Evolutionary conservation across 2,113 vertebrate genomes (phyloP).

Genomic region (Tapirus terrestris): DNA sequence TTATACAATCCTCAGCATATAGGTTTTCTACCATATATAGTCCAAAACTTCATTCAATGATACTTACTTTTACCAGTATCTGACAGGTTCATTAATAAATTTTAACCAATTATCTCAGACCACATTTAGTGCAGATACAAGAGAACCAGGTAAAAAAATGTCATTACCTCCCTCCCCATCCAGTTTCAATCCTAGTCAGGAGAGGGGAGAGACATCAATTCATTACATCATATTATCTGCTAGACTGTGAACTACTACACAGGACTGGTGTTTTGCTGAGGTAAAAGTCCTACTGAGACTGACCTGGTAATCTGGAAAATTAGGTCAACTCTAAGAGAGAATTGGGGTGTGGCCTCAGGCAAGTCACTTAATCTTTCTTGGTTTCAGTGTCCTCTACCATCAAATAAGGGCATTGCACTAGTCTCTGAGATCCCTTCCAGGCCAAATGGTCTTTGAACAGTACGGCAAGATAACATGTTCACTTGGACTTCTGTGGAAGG

Average conservation of each 20-base stretch:
- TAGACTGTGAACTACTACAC: not conserved
- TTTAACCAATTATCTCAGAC: not conserved
- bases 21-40: not conserved
- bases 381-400: not conserved
- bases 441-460: not conserved
- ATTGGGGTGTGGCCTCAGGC: not conserved
- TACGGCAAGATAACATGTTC: not conserved
- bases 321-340: slow-evolving; percentile 39
- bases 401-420: not conserved
- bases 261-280: not conserved
- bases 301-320: slow-evolving; percentile 56
- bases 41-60: not conserved
- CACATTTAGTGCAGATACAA: not conserved
- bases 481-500: not conserved
- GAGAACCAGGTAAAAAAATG: not conserved
- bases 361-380: slow-evolving; percentile 48
- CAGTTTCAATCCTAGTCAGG: not conserved
- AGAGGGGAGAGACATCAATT: not conserved
- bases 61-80: not conserved
- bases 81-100: not conserved
- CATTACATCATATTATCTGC: not conserved
- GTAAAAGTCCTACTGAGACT: not conserved
- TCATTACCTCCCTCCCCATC: not conserved
- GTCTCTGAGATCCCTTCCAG: not conserved
- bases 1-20: not conserved